Evolutionary conservation across 2,888 invertebrate species (phyloP), one percentile per base, ranked within the genome.

Genomic region (Hyposoter didymator): DNA sequence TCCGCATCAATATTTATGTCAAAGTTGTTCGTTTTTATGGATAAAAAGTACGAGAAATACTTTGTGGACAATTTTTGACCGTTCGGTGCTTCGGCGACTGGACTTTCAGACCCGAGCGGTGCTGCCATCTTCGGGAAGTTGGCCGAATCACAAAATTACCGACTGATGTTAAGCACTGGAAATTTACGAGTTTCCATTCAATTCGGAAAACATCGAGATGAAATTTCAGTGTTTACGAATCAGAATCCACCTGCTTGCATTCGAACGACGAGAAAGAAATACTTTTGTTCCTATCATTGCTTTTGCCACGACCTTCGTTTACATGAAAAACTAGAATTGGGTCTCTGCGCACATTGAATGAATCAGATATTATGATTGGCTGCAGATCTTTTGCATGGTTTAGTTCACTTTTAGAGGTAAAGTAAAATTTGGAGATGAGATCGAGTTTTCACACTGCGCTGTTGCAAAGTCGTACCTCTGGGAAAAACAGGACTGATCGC

Each of bases 341-440:
- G 14, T 59, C 59, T 59, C 59, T 59, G 59, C 59, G 59, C 59
- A 59, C 14, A 59, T 14, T 28, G 59, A 10, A 39, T 39, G 39
- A 39, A 39, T 39, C 0, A 39, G 39, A 39, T 28, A 28, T 4
- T 4, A 28, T 28, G 14, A 28, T 59, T 59, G 52, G 52, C 10
- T 59, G 12, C 4, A 28, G 14, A 28, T 59, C 12, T 28, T 59
- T 59, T 28, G 6, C 28, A 59, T 59, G 59, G 59, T 59, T 8
- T 28, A 59, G 22, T 55, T 10, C 14, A 59, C 59, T 59, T 59
- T 52, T 28, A 10, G 14, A 12, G 28, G 14, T 28, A 59, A 14
- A 14, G 14, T 52, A 52, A 2, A 19, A 2, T 19, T 19, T 52
- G 19, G 10, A 52, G 19, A 49, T 49, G 47, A 49, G 47, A 49